A percentile compares a stretch with the other conserved stretches of the same genome.
phyloP scores from a whole-genome alignment of 1,140 invertebrate genomes.

The Drosophila murphyi region DNA sequence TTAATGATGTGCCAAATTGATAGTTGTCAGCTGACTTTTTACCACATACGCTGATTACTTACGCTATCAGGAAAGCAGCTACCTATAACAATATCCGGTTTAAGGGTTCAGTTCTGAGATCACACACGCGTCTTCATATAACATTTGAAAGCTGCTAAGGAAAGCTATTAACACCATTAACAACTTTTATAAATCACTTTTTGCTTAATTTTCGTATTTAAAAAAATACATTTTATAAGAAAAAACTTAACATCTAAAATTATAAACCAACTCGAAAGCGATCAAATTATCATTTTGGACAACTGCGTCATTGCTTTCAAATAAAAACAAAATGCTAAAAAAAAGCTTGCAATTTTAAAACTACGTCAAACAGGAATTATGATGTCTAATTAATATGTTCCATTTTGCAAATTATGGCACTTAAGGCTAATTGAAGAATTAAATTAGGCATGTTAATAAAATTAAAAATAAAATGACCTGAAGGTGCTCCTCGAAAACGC shows the following conservation, averaged over 20 bases:
- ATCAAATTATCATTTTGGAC: no score
- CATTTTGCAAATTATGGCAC: background rate
- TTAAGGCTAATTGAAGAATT: background rate
- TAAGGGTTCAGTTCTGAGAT: background rate
- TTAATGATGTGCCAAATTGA: conserved; percentile 13
- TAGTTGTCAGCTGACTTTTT: conserved; percentile 53
- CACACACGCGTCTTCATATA: background rate
- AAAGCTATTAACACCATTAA: no score
- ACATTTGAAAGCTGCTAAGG: background rate
- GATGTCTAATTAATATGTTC: background rate
- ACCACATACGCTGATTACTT: conserved; percentile 36
- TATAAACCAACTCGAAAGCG: no score
- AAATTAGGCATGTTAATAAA: background rate
- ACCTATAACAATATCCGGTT: background rate
- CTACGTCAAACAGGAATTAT: no score
- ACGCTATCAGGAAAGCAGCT: background rate
- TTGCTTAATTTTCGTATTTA: no score
- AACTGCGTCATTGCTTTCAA: no score
- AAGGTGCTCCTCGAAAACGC: conserved; percentile 3
- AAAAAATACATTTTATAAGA: no score
- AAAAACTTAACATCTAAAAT: no score
- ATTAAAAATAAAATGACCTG: background rate
- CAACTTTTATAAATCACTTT: no score
- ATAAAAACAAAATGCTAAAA: no score
- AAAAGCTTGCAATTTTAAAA: no score